Percentiles rank a stretch among this genome's conserved stretches.
Conservation (phyloP, 2,113 vertebrate species). For the Trichechus manatus region DNA sequence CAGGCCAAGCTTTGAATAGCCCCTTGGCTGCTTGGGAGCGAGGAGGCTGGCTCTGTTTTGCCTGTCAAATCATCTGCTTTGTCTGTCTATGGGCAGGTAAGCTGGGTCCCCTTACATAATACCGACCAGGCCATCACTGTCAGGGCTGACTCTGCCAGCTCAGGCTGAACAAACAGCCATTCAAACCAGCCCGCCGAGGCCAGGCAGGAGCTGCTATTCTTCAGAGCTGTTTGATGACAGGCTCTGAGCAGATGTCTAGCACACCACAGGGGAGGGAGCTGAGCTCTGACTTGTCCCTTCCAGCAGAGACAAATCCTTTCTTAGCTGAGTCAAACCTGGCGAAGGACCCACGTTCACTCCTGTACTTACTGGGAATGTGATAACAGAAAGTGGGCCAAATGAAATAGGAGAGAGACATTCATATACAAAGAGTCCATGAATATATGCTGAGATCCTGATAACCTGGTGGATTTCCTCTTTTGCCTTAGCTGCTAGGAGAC, state of each 20-base stretch:
- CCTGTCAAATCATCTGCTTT: slow-evolving; percentile 85
- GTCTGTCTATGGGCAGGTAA: slow-evolving; percentile 74
- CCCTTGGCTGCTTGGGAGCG: slow-evolving; percentile 79
- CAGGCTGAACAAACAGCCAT: slow-evolving; percentile 57
- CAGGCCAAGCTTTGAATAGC: slow-evolving; percentile 86
- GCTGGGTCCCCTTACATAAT: slow-evolving; percentile 65
- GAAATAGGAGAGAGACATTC: background rate
- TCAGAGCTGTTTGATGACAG: background rate
- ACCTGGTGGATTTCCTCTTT: background rate
- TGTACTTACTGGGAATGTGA: background rate
- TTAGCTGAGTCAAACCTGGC: background rate
- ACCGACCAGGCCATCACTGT: slow-evolving; percentile 49
- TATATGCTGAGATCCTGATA: background rate
- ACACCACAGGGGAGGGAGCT: background rate
- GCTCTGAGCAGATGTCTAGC: background rate
- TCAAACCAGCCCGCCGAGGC: background rate
- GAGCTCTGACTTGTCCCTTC: slow-evolving; percentile 47
- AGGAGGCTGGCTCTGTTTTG: slow-evolving; percentile 83
- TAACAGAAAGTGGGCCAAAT: background rate
- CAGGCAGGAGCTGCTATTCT: slow-evolving; percentile 9
- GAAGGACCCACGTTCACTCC: background rate
- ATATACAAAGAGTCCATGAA: background rate
- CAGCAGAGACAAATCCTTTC: background rate
- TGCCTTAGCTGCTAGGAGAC: background rate
- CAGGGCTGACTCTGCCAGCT: slow-evolving; percentile 29